These are phyloP conservation scores for Polymixis flavicincta DNA, from an alignment of 2,888 invertebrate genomes.

Conservation along the genomic window DNA sequence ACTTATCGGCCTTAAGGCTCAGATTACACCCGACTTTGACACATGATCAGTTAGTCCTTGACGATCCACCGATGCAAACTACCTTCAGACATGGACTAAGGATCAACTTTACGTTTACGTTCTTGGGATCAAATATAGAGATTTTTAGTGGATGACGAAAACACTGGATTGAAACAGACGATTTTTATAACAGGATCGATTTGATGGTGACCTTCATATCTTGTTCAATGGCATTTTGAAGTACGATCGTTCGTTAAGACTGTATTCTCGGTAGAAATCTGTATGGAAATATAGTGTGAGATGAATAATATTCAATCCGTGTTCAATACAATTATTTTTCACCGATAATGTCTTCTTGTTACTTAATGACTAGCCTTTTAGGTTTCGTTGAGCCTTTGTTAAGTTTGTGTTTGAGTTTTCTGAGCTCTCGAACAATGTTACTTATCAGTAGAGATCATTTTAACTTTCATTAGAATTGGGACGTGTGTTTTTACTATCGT, in stretches of 20 bases:
- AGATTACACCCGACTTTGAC: constrained; percentile 66
- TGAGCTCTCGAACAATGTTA: constrained; percentile 77
- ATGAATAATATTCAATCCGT: constrained; percentile 70
- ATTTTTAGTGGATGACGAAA: constrained; percentile 66
- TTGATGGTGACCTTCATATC: constrained; percentile 50
- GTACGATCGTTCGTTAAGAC: constrained; percentile 79
- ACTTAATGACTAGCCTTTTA: constrained; percentile 73
- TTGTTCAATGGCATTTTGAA: constrained; percentile 76
- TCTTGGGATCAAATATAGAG: constrained; percentile 87
- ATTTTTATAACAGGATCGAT: constrained; percentile 62
- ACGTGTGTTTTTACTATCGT: constrained; percentile 34
- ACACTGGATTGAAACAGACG: constrained; percentile 72
- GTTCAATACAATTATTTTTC: constrained; percentile 65
- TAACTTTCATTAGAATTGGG: constrained; percentile 28
- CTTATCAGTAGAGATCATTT: constrained; percentile 43
- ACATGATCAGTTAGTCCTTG: constrained; percentile 71
- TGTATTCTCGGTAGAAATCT: constrained; percentile 76
- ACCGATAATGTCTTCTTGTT: constrained; percentile 69
- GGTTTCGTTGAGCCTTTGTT: constrained; percentile 77
- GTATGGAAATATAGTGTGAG: constrained; percentile 72
- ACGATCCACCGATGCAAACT: constrained; percentile 72
- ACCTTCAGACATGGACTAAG: constrained; percentile 67
- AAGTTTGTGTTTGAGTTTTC: constrained; percentile 78
- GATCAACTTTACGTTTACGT: constrained; percentile 77
- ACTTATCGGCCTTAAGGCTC: constrained; percentile 69